These are phyloP conservation scores for Sesamia nonagrioides DNA, from an alignment of 1,140 invertebrate species.

Conservation along the genomic window DNA sequence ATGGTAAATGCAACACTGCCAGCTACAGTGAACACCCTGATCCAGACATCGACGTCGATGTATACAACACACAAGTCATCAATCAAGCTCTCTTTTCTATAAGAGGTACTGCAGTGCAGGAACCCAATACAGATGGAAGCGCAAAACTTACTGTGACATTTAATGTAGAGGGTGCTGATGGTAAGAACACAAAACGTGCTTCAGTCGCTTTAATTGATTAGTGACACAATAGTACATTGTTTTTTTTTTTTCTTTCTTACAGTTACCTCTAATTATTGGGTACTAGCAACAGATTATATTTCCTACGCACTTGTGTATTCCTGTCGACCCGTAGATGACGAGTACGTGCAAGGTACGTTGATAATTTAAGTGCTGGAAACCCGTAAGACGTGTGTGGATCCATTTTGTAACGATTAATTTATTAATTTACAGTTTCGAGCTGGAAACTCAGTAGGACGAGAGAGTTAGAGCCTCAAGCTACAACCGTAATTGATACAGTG, in stretches of 20 bases:
- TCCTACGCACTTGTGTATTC: conserved; percentile 76
- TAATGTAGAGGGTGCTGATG: conserved; percentile 54
- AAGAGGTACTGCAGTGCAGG: not conserved
- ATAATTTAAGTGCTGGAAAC: not conserved
- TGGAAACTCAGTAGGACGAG: conserved; percentile 75
- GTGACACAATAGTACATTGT: not conserved
- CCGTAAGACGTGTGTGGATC: too few relatives aligned
- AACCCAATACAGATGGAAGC: conserved; percentile 51
- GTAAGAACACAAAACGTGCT: not conserved
- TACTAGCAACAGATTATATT: conserved; percentile 74
- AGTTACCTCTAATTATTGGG: conserved; percentile 81
- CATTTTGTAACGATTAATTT: not conserved
- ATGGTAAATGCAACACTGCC: conserved; percentile 69
- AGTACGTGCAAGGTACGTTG: conserved; percentile 47
- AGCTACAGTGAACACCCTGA: conserved; percentile 53
- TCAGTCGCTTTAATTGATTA: not conserved
- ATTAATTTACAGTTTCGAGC: conserved; percentile 60
- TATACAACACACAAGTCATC: conserved; percentile 73
- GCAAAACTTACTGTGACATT: conserved; percentile 74
- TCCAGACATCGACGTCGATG: conserved; percentile 54
- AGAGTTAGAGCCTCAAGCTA: conserved; percentile 53
- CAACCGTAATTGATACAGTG: conserved; percentile 61
- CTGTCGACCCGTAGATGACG: conserved; percentile 66
- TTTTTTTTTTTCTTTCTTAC: conserved; percentile 39
- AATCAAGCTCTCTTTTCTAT: conserved; percentile 50